These are phyloP conservation scores for Iguana delicatissima DNA, from an alignment of 2,797 vertebrate genomes.

Conservation along the genomic window DNA sequence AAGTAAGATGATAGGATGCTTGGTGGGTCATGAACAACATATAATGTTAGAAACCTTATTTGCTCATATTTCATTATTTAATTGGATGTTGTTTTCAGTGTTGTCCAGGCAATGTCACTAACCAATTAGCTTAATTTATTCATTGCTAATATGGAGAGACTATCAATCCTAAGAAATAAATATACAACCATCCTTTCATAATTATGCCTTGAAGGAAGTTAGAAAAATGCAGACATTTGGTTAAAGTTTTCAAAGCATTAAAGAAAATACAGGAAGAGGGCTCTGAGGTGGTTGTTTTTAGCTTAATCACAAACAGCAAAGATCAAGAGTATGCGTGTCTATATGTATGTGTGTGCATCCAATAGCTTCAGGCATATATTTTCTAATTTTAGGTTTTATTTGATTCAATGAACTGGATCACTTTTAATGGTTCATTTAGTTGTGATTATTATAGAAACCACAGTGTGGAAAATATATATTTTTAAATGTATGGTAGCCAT, in stretches of 20 bases:
- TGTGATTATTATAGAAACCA: conserved; percentile 40
- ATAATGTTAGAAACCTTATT: conserved; percentile 25
- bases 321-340: conserved; percentile 2
- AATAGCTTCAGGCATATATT: conserved; percentile 48
- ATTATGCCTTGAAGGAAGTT: conserved; percentile 23
- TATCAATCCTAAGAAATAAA: conserved; percentile 55
- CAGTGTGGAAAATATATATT: conserved; percentile 15
- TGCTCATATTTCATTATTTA: conserved; percentile 18
- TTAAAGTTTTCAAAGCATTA: conserved; percentile 3
- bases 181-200: conserved; percentile 27
- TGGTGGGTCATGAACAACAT: conserved; percentile 4
- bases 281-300: neutral
- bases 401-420: conserved; percentile 59
- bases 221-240: conserved; percentile 46
- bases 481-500: conserved; percentile 35
- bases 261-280: conserved; percentile 30
- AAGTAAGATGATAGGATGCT: conserved; percentile 15
- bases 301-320: conserved; percentile 43
- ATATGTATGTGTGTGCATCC: neutral
- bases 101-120: conserved; percentile 39
- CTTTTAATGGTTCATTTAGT: conserved; percentile 54
- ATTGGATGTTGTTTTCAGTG: conserved; percentile 27
- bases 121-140: conserved; percentile 41
- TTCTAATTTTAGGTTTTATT: conserved; percentile 60
- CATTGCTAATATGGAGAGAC: conserved; percentile 40